Conservation (phyloP, 2,113 vertebrate species). For the Zosterops hypoxanthus region DNA sequence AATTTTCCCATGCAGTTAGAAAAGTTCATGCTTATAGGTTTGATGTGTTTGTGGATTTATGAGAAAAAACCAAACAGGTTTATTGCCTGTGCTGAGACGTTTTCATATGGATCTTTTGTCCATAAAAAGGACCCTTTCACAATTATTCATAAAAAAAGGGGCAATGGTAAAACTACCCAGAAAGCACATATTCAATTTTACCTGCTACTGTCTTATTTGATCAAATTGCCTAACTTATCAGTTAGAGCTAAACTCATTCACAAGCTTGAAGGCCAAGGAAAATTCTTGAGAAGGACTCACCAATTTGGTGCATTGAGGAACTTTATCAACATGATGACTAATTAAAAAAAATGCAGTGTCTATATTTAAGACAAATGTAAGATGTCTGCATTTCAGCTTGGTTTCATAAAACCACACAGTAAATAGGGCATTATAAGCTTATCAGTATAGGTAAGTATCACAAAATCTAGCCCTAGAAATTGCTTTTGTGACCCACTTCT, state of each 20-base stretch:
- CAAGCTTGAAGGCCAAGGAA: not conserved
- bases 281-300: not conserved
- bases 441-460: not conserved
- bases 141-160: not conserved
- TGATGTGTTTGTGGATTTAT: not conserved
- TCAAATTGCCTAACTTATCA: not conserved
- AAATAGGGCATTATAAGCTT: not conserved
- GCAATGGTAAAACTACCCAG: not conserved
- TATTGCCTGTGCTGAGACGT: not conserved
- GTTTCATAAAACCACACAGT: not conserved
- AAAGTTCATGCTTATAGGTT: not conserved
- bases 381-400: not conserved
- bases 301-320: not conserved
- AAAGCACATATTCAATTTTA: not conserved
- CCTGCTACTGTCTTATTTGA: not conserved
- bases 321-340: not conserved
- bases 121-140: not conserved
- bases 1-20: not conserved
- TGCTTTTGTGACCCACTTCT: slow-evolving; percentile 4
- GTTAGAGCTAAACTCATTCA: not conserved
- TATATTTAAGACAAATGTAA: not conserved
- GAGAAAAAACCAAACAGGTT: not conserved
- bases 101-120: not conserved
- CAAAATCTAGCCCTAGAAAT: not conserved
- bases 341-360: not conserved